Percentiles rank a stretch among this genome's conserved stretches.
Conservation (phyloP, 1,140 invertebrate species). For the Lycorma delicatula region DNA sequence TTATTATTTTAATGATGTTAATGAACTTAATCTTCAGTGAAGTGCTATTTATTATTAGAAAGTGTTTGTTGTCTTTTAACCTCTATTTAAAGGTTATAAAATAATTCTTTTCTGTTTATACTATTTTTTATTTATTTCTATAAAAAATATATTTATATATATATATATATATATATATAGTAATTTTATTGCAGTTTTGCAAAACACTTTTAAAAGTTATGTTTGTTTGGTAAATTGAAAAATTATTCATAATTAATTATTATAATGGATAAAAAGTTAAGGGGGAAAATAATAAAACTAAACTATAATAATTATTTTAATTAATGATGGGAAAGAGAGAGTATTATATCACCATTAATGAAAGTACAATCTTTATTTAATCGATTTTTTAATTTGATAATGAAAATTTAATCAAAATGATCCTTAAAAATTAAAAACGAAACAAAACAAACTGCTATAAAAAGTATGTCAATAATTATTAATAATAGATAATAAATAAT, state of each 20-base stretch:
- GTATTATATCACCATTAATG: too few species aligned
- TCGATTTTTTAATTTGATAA: slow-evolving; percentile 5
- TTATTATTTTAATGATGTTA: background rate
- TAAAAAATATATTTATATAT: slow-evolving; percentile 4
- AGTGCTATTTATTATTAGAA: background rate
- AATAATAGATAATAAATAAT: slow-evolving; percentile 18
- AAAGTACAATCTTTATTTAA: too few species aligned
- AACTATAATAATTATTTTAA: background rate
- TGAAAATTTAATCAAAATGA: slow-evolving; percentile 4
- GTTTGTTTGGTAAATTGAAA: too few species aligned
- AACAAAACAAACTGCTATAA: slow-evolving; percentile 14
- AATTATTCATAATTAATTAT: too few species aligned
- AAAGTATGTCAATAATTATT: slow-evolving; percentile 21
- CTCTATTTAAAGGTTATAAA: slow-evolving; percentile 9
- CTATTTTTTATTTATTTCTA: slow-evolving; percentile 1
- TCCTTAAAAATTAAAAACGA: slow-evolving; percentile 6
- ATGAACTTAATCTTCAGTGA: background rate
- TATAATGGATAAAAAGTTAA: too few species aligned
- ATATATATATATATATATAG: slow-evolving; percentile 1
- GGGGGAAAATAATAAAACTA: too few species aligned
- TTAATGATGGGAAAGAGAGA: too few species aligned
- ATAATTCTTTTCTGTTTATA: slow-evolving; percentile 10
- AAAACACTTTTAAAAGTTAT: too few species aligned
- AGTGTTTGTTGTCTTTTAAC: background rate
- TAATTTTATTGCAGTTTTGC: too few species aligned